phyloP scores from a whole-genome alignment of 2,888 invertebrate species.

The Caenorhabditis imperialis region DNA sequence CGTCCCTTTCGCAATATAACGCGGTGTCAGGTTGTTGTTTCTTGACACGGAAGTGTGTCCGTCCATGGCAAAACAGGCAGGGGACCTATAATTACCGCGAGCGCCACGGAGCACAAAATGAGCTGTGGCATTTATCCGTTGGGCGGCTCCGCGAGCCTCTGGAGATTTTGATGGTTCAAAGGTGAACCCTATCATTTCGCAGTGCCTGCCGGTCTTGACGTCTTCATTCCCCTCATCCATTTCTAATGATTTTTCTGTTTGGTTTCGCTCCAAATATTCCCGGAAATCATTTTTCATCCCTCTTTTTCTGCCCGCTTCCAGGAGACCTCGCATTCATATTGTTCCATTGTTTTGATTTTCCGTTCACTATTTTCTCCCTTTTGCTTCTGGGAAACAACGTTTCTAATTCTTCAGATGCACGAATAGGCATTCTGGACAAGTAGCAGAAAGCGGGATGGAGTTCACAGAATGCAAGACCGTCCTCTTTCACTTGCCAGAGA shows the following conservation, averaged over 20 bases:
- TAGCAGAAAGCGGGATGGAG: constrained; percentile 26
- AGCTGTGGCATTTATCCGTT: constrained; percentile 21
- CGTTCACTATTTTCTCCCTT: background rate
- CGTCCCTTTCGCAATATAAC: background rate
- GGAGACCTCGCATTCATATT: no score
- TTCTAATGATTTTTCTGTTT: constrained; percentile 34
- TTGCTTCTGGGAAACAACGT: constrained; percentile 18
- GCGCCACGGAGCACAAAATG: constrained; percentile 20
- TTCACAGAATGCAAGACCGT: constrained; percentile 69
- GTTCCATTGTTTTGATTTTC: background rate
- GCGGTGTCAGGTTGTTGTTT: constrained; percentile 1
- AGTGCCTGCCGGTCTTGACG: background rate
- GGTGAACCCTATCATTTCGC: constrained; percentile 28
- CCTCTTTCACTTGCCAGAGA: constrained; percentile 73
- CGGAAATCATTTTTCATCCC: constrained; percentile 27
- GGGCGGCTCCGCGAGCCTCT: constrained; percentile 7
- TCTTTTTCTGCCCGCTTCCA: background rate
- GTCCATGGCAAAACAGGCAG: no score
- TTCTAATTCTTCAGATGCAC: constrained; percentile 29
- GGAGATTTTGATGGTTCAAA: no score
- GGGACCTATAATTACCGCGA: no score
- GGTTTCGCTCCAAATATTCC: constrained; percentile 23
- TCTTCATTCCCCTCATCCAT: constrained; percentile 27
- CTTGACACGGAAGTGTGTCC: constrained; percentile 20
- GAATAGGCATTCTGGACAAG: constrained; percentile 15